These are phyloP conservation scores for Palythoa grandis DNA, from an alignment of 92 coral and sea anemone genomes.

Conservation along the genomic window DNA sequence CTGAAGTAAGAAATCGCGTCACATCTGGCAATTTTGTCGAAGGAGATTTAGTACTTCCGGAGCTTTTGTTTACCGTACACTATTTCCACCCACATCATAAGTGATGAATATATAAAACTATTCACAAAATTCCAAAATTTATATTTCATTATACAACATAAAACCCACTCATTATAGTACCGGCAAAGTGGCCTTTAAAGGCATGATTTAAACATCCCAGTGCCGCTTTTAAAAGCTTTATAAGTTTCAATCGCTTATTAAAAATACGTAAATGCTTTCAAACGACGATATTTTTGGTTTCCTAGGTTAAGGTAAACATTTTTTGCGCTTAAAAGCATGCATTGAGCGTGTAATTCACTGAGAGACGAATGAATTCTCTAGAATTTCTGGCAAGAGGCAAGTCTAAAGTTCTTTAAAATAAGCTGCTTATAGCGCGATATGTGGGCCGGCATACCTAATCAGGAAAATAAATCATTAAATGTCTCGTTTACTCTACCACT, in stretches of 20 bases:
- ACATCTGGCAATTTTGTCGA: not conserved
- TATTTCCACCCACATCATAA: not conserved
- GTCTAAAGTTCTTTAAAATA: not conserved
- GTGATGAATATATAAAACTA: not conserved
- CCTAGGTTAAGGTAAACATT: not conserved
- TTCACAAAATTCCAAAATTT: slow-evolving; percentile 4
- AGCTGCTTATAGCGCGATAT: not conserved
- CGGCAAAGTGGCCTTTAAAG: not conserved
- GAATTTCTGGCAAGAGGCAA: not conserved
- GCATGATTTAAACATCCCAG: not conserved
- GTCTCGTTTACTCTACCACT: not conserved
- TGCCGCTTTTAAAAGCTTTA: not conserved
- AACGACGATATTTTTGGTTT: not conserved
- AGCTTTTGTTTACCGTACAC: not conserved
- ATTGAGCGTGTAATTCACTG: no score
- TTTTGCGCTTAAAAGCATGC: not conserved
- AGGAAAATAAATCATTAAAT: not conserved
- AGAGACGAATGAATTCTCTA: not conserved
- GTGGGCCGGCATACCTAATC: not conserved
- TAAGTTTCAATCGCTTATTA: not conserved
- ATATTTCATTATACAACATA: not conserved
- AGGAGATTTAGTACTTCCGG: not conserved
- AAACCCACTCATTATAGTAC: not conserved
- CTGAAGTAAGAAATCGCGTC: not conserved
- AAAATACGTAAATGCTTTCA: not conserved